Conservation (phyloP, 2,797 vertebrate species). For the Gallinago nigripennis region DNA sequence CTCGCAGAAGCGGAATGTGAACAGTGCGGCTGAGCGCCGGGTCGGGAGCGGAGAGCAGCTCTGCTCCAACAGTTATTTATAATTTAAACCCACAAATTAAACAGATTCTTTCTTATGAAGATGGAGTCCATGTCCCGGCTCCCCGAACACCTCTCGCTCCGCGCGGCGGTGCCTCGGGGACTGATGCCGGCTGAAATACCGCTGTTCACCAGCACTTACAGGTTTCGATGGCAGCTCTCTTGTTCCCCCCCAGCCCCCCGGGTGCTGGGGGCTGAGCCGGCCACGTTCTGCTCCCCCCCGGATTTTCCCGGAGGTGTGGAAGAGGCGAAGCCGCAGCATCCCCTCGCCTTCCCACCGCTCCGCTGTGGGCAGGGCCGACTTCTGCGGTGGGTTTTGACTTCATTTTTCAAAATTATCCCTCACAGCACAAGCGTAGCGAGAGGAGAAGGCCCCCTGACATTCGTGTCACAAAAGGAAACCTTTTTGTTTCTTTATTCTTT, state of each 20-base stretch:
- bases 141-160: neutral
- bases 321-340: neutral
- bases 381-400: neutral
- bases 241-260: neutral
- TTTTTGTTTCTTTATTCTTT: neutral
- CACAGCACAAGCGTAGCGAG: neutral
- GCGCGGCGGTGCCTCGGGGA: neutral
- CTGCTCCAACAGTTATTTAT: conserved; percentile 25
- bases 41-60: neutral
- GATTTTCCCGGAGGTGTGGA: fast-evolving
- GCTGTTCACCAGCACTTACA: fast-evolving
- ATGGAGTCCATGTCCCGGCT: neutral
- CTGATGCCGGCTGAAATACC: neutral
- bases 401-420: neutral
- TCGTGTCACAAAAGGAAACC: neutral
- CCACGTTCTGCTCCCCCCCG: neutral
- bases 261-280: neutral
- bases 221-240: neutral
- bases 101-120: neutral
- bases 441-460: neutral
- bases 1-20: neutral
- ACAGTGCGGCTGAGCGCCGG: neutral
- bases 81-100: conserved; percentile 45
- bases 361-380: fast-evolving
- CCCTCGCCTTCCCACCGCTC: neutral